Conservation (phyloP, 2,113 vertebrate genomes). For the Dasyprocta punctata region DNA sequence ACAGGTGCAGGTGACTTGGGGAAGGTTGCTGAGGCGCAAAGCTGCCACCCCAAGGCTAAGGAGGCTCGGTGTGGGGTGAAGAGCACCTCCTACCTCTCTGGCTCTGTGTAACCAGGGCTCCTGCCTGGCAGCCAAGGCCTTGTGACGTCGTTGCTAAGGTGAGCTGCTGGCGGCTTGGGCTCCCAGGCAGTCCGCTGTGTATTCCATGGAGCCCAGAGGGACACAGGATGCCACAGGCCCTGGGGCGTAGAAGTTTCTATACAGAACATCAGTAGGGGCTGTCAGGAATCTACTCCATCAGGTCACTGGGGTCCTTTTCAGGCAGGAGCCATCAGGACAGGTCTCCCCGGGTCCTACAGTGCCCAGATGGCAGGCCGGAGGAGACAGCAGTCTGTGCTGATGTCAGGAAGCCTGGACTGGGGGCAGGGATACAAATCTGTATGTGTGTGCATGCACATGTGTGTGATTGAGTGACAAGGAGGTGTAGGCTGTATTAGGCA, state of each 20-base stretch:
- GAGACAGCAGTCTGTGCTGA: rapidly evolving
- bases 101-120: background rate
- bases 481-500: no score
- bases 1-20: background rate
- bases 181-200: background rate
- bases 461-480: background rate
- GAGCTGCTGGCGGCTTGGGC: background rate
- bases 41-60: background rate
- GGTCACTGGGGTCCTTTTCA: rapidly evolving
- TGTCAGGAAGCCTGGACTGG: background rate
- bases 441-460: background rate
- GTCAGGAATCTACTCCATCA: rapidly evolving
- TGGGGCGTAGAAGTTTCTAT: background rate
- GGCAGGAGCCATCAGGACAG: rapidly evolving
- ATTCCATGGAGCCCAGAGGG: background rate
- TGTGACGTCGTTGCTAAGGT: background rate
- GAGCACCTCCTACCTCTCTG: background rate
- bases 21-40: background rate
- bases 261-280: no score
- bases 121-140: background rate
- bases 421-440: background rate
- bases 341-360: background rate
- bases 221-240: background rate
- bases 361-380: rapidly evolving
- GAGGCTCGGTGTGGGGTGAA: background rate